These are phyloP conservation scores for Nyctalus aviator DNA, from an alignment of 2,797 vertebrate genomes.

Conservation along the genomic window DNA sequence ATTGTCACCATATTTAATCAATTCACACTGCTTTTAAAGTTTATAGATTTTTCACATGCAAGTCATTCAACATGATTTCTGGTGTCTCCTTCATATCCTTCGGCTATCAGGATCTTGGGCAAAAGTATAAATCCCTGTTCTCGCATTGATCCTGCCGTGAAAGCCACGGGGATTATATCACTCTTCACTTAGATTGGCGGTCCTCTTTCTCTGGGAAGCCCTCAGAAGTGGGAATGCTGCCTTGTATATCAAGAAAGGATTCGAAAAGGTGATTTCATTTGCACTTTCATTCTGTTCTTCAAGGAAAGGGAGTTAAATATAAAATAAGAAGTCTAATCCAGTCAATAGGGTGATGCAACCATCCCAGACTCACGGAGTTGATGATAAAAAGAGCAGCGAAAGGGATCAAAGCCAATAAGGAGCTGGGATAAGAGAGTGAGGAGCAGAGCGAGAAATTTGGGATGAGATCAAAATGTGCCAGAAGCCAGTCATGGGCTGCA, in stretches of 20 bases:
- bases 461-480: neutral
- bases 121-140: conserved; percentile 39
- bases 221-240: conserved; percentile 21
- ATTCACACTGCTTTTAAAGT: conserved; percentile 23
- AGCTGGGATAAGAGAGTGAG: neutral
- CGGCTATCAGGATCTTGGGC: neutral
- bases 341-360: conserved; percentile 65
- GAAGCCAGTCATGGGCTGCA: neutral
- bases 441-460: neutral
- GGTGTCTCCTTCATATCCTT: conserved; percentile 16
- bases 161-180: conserved; percentile 18
- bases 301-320: conserved; percentile 73
- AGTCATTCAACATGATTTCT: conserved; percentile 53
- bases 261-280: conserved; percentile 59
- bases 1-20: conserved; percentile 34
- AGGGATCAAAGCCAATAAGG: conserved; percentile 30
- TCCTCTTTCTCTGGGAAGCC: conserved; percentile 59
- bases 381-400: conserved; percentile 35
- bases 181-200: conserved; percentile 4
- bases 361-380: conserved; percentile 16
- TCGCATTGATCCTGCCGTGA: neutral
- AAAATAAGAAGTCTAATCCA: conserved; percentile 70
- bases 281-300: conserved; percentile 66
- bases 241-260: conserved; percentile 61
- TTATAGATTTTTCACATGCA: conserved; percentile 38